phyloP scores from a whole-genome alignment of 2,888 invertebrate species.

The Platycheirus albimanus region DNA sequence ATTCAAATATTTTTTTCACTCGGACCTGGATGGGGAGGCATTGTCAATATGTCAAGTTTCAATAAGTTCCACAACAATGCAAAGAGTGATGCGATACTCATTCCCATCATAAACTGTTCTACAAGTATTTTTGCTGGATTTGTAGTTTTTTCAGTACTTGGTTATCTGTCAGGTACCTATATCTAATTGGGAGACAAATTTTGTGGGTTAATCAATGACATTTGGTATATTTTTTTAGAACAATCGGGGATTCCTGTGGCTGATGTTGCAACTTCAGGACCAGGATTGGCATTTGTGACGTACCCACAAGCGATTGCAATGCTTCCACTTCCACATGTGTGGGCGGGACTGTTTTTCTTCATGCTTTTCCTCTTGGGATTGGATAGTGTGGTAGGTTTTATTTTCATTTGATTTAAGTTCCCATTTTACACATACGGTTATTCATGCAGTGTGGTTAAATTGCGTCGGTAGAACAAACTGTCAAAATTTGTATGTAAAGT shows the following conservation, averaged over 20 bases:
- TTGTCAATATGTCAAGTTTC: constrained; percentile 93
- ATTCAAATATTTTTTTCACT: constrained; percentile 96
- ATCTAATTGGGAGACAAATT: not conserved
- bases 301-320: constrained; percentile 90
- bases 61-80: constrained; percentile 90
- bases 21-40: constrained; percentile 93
- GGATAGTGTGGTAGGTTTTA: constrained; percentile 87
- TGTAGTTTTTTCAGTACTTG: constrained; percentile 91
- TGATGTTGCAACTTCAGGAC: constrained; percentile 90
- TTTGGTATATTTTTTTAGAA: constrained; percentile 77
- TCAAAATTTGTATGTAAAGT: too few relatives aligned
- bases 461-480: too few relatives aligned
- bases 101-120: constrained; percentile 88
- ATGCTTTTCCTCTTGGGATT: constrained; percentile 93
- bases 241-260: constrained; percentile 89
- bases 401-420: not conserved
- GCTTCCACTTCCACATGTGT: constrained; percentile 89
- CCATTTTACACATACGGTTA: too few relatives aligned
- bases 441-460: too few relatives aligned
- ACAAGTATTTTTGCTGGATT: constrained; percentile 92
- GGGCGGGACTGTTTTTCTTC: constrained; percentile 90
- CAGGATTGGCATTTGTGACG: constrained; percentile 90
- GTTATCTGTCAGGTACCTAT: constrained; percentile 88
- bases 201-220: too few relatives aligned
- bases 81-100: constrained; percentile 86